Conservation (phyloP, 2,888 invertebrate species). For the Myopa tessellatipennis region DNA sequence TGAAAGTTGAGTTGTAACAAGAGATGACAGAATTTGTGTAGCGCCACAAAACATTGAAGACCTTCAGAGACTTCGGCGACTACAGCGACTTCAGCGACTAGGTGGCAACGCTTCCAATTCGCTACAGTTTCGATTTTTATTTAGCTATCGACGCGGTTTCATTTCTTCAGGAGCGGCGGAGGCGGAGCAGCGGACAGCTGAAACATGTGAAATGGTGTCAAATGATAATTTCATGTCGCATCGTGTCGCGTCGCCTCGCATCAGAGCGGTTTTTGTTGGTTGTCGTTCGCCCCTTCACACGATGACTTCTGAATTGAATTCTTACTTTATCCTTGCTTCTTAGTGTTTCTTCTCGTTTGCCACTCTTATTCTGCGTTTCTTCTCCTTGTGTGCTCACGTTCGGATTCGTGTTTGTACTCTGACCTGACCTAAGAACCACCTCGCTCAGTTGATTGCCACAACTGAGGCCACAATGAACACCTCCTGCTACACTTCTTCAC, state of each 20-base stretch:
- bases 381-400: not conserved
- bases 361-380: not conserved
- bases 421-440: too few relatives aligned
- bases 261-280: not conserved
- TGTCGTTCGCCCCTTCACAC: not conserved
- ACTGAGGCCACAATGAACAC: too few relatives aligned
- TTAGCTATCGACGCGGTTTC: not conserved
- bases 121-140: not conserved
- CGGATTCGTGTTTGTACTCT: too few relatives aligned
- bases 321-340: not conserved
- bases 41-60: too few relatives aligned
- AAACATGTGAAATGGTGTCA: constrained; percentile 20
- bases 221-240: constrained; percentile 21
- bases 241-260: constrained; percentile 28
- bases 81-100: too few relatives aligned
- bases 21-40: too few relatives aligned
- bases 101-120: too few relatives aligned
- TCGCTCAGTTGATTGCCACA: too few relatives aligned
- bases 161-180: not conserved
- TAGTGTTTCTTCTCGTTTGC: not conserved
- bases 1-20: too few relatives aligned
- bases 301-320: constrained; percentile 8
- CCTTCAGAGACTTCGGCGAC: too few relatives aligned
- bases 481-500: too few relatives aligned
- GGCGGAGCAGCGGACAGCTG: constrained; percentile 23